Base-by-base conservation (phyloP, 2,113 vertebrate genomes). In the Sigmodon hispidus region DNA sequence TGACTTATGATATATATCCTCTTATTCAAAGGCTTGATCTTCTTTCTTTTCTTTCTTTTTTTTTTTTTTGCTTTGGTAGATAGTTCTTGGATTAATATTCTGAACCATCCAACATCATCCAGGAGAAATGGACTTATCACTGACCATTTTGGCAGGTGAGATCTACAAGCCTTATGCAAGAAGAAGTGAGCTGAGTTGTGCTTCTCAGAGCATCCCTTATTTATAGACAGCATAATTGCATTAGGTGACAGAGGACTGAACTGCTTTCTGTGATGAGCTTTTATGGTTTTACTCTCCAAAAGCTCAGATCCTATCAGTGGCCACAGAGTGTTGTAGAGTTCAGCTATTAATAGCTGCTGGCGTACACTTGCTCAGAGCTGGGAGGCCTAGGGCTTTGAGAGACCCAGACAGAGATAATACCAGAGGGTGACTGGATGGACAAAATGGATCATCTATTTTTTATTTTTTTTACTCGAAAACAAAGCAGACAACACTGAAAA, bases 271-370 rank as follows among this genome's bases (percentile, higher is more conserved):
- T 98, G 97, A 98, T 90, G 96, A 93, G 94, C 96, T 97, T 97
- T 96, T 97, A 96, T 94, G 90, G 91, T 95, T 96, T 98, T 93
- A 98, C 94, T 95, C 96, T 98, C 97, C 80, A 97, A 97, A 97
- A 97, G 97, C 98, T 92, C 97, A 95, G 96, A 98, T 97, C 97
- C 98, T 98, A 98, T 98, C 98, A 98, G 98, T 96, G 97, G 95
- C 90, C 98, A 97, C 98, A 98, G 98, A 97, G 97, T 98, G 98
- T 96, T 97, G 96, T 94, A 98, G 97, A 97, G 98, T 97, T 97
- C 94, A 36, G 96, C 97, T 99, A 98, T 98, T 98, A 98, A 99
- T 98, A 98, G 98, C 95, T 97, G 94, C 97, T 97, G 98, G 97
- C 98, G 94, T 96, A 97, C 95, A 97, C 95, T 98, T 91, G 96